Evolutionary conservation across 2,888 invertebrate species (phyloP).

Genomic region (Drosophila borealis): DNA sequence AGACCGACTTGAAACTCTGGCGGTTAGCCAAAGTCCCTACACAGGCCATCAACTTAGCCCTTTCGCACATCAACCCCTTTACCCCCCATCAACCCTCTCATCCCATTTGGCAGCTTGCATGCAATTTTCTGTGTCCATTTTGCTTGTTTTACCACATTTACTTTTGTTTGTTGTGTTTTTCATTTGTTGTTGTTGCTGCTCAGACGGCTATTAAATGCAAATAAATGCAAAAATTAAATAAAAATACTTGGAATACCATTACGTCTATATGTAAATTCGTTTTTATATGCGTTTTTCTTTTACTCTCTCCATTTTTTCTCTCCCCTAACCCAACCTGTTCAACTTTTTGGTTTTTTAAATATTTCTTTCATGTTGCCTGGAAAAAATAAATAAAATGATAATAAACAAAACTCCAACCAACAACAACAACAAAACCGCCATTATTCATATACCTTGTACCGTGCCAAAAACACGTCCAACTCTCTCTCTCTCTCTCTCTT

Average conservation of each 20-base stretch:
- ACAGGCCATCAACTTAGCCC: constrained; percentile 1
- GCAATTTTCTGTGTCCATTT: constrained; percentile 56
- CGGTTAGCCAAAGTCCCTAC: constrained; percentile 20
- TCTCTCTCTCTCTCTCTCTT: constrained; percentile 22
- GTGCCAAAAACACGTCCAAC: constrained; percentile 46
- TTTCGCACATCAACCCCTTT: not conserved
- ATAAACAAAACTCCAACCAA: constrained; percentile 53
- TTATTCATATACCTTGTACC: constrained; percentile 58
- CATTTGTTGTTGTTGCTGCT: constrained; percentile 32
- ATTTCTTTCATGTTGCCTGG: constrained; percentile 64
- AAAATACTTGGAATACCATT: constrained; percentile 65
- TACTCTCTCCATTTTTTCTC: constrained; percentile 16
- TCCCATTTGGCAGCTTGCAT: constrained; percentile 49
- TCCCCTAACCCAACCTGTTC: constrained; percentile 31
- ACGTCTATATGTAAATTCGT: constrained; percentile 49
- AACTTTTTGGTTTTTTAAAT: constrained; percentile 50
- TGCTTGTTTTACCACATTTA: constrained; percentile 41
- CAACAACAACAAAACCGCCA: constrained; percentile 46
- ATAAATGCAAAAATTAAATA: constrained; percentile 72
- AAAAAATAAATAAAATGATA: constrained; percentile 47
- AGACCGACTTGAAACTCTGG: constrained; percentile 30
- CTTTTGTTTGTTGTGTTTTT: constrained; percentile 19
- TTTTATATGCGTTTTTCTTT: constrained; percentile 44
- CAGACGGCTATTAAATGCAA: constrained; percentile 58
- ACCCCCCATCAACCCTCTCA: not conserved